Evolutionary conservation across 2,113 vertebrate genomes (phyloP).

Genomic region (Bufo gargarizans): DNA sequence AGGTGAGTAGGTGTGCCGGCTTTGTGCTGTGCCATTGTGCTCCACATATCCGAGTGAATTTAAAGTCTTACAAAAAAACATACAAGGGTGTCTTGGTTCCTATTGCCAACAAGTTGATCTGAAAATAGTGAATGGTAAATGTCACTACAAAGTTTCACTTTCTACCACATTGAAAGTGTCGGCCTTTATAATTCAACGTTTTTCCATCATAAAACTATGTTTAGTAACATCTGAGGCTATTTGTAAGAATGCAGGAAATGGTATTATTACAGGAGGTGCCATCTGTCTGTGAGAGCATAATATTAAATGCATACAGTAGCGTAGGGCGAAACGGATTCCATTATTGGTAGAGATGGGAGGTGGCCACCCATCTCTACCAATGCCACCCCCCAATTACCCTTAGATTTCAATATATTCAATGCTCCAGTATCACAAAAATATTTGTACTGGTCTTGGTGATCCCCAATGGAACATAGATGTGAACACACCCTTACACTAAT

Average conservation of each 20-base stretch:
- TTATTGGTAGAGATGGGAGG: too few relatives aligned
- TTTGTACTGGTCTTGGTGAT: too few relatives aligned
- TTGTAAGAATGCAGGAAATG: background rate
- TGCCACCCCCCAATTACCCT: too few relatives aligned
- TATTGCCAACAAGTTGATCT: background rate
- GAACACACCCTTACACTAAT: too few relatives aligned
- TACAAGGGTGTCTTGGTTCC: background rate
- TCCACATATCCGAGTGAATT: background rate
- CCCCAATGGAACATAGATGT: too few relatives aligned
- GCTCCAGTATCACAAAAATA: too few relatives aligned
- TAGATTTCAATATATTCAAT: too few relatives aligned
- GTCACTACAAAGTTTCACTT: background rate
- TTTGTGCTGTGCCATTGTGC: background rate
- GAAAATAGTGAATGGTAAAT: background rate
- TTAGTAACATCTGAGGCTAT: background rate
- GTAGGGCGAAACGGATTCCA: background rate
- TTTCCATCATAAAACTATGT: background rate
- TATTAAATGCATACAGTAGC: background rate
- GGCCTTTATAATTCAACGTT: background rate
- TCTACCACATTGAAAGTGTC: background rate
- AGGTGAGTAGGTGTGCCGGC: background rate
- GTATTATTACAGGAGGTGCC: background rate
- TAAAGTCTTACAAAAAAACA: background rate
- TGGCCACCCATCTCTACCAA: background rate
- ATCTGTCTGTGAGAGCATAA: background rate